Evolutionary conservation across 2,888 invertebrate species (phyloP).

Genomic region (Erannis defoliaria): DNA sequence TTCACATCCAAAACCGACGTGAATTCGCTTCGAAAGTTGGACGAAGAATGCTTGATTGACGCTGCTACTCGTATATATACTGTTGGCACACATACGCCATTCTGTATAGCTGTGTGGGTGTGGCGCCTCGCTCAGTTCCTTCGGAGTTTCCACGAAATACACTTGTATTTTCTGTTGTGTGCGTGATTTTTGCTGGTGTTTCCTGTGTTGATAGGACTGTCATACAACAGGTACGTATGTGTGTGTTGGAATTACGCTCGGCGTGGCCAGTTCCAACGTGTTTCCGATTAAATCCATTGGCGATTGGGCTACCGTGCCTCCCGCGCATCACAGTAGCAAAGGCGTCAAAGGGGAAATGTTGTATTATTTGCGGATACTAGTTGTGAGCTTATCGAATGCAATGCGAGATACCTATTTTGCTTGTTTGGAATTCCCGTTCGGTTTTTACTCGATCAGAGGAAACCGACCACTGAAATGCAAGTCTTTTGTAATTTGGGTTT

Average conservation of each 20-base stretch:
- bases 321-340: slow-evolving; percentile 33
- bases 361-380: slow-evolving; percentile 7
- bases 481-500: slow-evolving; percentile 51
- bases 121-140: slow-evolving; percentile 58
- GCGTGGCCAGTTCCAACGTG: slow-evolving; percentile 64
- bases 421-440: slow-evolving; percentile 60
- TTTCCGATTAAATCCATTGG: slow-evolving; percentile 48
- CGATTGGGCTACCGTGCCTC: slow-evolving; percentile 52
- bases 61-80: slow-evolving; percentile 57
- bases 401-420: slow-evolving; percentile 27
- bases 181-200: slow-evolving; percentile 53
- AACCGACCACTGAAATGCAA: slow-evolving; percentile 46
- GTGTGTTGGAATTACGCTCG: slow-evolving; percentile 54
- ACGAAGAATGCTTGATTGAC: slow-evolving; percentile 62
- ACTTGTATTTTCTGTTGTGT: slow-evolving; percentile 55
- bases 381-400: slow-evolving; percentile 45
- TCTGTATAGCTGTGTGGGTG: slow-evolving; percentile 68
- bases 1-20: slow-evolving; percentile 62
- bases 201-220: slow-evolving; percentile 46
- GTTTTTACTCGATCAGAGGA: slow-evolving; percentile 63
- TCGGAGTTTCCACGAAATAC: slow-evolving; percentile 74
- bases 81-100: slow-evolving; percentile 56
- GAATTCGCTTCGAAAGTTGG: slow-evolving; percentile 55
- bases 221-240: slow-evolving; percentile 50
- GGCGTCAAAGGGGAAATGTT: slow-evolving; percentile 49